Evolutionary conservation across 2,888 invertebrate genomes (phyloP).

Genomic region (Sericinus montela): DNA sequence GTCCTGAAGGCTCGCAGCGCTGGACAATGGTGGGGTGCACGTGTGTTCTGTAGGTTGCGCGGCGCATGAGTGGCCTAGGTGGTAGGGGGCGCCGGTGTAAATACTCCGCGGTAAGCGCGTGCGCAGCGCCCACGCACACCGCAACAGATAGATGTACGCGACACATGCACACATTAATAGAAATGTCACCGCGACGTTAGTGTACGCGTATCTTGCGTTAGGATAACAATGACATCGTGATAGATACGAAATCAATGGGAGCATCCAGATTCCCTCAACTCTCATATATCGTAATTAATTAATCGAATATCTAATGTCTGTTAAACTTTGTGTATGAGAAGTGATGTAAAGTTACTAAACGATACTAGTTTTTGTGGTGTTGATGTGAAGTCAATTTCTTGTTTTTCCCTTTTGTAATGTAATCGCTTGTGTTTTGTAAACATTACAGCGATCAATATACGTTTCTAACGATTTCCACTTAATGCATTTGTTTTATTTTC

Average conservation of each 20-base stretch:
- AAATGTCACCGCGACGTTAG: constrained; percentile 39
- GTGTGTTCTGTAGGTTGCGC: constrained; percentile 70
- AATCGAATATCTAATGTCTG: not conserved
- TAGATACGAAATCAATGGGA: constrained; percentile 44
- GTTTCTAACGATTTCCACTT: not conserved
- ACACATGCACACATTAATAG: constrained; percentile 13
- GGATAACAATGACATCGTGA: constrained; percentile 40
- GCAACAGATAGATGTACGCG: constrained; percentile 45
- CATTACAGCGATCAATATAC: not conserved
- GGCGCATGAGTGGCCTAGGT: constrained; percentile 75
- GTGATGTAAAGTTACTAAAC: not conserved
- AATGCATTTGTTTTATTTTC: not conserved
- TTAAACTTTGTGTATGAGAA: constrained; percentile 1
- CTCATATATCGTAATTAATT: constrained; percentile 34
- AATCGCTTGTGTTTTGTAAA: constrained; percentile 1
- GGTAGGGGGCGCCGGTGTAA: constrained; percentile 76
- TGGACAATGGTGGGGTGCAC: constrained; percentile 55
- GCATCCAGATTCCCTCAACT: constrained; percentile 36
- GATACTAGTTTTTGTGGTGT: not conserved
- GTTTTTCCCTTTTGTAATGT: not conserved
- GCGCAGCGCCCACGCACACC: constrained; percentile 62
- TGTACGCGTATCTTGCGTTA: constrained; percentile 39
- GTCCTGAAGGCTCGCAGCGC: constrained; percentile 48
- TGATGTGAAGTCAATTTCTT: not conserved
- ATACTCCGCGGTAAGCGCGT: constrained; percentile 67